phyloP scores from a whole-genome alignment of 1,140 invertebrate genomes.

The Panonychus citri region DNA sequence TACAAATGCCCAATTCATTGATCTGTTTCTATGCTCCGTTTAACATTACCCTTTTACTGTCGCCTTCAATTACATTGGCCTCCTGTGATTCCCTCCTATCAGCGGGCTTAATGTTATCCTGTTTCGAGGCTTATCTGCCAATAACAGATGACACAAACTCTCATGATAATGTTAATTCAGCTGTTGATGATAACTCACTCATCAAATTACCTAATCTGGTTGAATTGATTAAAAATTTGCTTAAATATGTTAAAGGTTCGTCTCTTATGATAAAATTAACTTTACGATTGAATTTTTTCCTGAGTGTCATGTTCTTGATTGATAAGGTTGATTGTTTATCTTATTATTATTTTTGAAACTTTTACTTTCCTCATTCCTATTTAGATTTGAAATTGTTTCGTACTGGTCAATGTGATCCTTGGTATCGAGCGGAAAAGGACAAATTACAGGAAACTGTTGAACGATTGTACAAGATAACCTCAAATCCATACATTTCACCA shows the following conservation, averaged over 20 bases:
- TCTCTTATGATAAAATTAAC: too few relatives aligned
- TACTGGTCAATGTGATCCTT: neutral
- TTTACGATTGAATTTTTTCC: too few relatives aligned
- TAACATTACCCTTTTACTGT: neutral
- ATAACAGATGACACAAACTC: neutral
- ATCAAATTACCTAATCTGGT: neutral
- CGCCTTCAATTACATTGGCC: neutral
- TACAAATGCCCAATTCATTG: neutral
- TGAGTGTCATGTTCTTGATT: too few relatives aligned
- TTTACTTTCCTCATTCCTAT: too few relatives aligned
- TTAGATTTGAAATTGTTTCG: neutral
- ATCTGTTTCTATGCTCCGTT: neutral
- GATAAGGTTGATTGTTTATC: too few relatives aligned
- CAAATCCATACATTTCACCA: constrained; percentile 9
- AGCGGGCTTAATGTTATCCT: neutral
- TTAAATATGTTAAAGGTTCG: neutral
- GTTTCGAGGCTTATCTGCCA: constrained; percentile 3
- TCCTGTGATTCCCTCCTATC: neutral
- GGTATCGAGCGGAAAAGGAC: neutral
- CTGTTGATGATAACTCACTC: neutral
- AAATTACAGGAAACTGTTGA: neutral
- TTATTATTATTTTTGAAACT: too few relatives aligned
- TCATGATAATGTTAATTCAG: neutral
- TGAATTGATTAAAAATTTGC: neutral
- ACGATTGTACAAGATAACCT: constrained; percentile 1